Percentiles rank a stretch among this genome's conserved stretches.
These are phyloP conservation scores for Darevskia mixta DNA, from an alignment of 2,797 vertebrate species.

Conservation along the genomic window DNA sequence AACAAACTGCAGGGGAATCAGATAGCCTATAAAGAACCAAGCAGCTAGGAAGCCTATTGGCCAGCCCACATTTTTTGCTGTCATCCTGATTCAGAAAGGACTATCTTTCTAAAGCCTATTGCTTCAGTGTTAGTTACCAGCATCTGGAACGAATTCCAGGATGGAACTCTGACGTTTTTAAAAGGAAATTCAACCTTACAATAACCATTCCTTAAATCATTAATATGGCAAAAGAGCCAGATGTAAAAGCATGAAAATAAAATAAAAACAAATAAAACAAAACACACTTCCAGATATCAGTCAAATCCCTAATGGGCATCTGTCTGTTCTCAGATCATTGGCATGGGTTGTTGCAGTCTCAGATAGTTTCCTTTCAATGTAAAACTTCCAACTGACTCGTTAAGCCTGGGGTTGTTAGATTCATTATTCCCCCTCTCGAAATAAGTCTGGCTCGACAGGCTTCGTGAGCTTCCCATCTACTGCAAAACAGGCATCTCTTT, in stretches of 20 bases:
- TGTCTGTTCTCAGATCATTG: constrained; percentile 74
- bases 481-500: constrained; percentile 14
- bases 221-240: constrained; percentile 77
- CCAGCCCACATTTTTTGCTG: constrained; percentile 76
- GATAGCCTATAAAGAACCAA: constrained; percentile 91
- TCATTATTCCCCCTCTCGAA: constrained; percentile 52
- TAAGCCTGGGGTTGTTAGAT: constrained; percentile 63
- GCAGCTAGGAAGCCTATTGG: constrained; percentile 73
- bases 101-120: constrained; percentile 77
- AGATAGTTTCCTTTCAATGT: constrained; percentile 67
- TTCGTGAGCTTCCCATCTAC: constrained; percentile 15
- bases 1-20: constrained; percentile 96
- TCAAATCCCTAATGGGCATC: constrained; percentile 72
- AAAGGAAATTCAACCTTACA: constrained; percentile 81
- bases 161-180: constrained; percentile 81
- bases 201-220: constrained; percentile 85
- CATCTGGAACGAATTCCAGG: constrained; percentile 86
- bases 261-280: constrained; percentile 68
- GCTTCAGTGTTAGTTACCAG: constrained; percentile 81
- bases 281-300: constrained; percentile 73
- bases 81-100: constrained; percentile 79
- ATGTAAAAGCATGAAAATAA: constrained; percentile 72
- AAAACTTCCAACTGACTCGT: constrained; percentile 72
- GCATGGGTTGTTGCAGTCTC: constrained; percentile 64
- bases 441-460: constrained; percentile 34